Base-by-base conservation (phyloP, 2,888 invertebrate genomes). In the Acrobasis consociella region DNA sequence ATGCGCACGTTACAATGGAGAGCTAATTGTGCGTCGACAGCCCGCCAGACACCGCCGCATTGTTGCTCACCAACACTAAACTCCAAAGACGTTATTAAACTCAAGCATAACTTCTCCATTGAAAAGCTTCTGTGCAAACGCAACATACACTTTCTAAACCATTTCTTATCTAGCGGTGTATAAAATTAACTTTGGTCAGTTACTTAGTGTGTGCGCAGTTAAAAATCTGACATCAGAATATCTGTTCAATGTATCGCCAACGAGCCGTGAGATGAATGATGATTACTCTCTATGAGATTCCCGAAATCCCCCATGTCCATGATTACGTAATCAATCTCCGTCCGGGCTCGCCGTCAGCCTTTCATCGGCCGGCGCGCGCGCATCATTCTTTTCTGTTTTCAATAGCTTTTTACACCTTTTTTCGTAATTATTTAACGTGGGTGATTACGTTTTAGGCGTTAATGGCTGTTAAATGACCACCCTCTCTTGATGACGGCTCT, bases 321-420 rank as follows among this genome's bases (percentile, higher is more conserved):
- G 90, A 91, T 91, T 90, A 89, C 89, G 85, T 86, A 89, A 90
- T 91, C 89, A 91, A 92, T 91, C 91, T 85, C 85, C 87, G 90
- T 89, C 89, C 79, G 74, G 74, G 77, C 74, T 75, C 78, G 79
- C 84, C 82, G 82, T 85, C 87, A 80, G 86, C 83, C 89, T 90
- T 89, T 91, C 90, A 89, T 85, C 91, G 84, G 68, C 76, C 80
- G 74, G 80, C 83, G 87, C 85, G 69, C 72, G 83, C 85, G 83
- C 85, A 86, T 82, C 79, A 79, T 79, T 85, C 87, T 85, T 77
- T 82, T 77, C 78, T 77, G 78, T 80, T 77, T 84, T 85, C 85
- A 84, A 84, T 78, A 74, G 78, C 82, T 80, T 87, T 87, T 87
- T 87, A 86, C 85, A 86, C 86, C 83, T 89, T 88, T 86, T 87